phyloP scores from a whole-genome alignment of 2,797 vertebrate genomes.

The Muraenolepis orangiensis region DNA sequence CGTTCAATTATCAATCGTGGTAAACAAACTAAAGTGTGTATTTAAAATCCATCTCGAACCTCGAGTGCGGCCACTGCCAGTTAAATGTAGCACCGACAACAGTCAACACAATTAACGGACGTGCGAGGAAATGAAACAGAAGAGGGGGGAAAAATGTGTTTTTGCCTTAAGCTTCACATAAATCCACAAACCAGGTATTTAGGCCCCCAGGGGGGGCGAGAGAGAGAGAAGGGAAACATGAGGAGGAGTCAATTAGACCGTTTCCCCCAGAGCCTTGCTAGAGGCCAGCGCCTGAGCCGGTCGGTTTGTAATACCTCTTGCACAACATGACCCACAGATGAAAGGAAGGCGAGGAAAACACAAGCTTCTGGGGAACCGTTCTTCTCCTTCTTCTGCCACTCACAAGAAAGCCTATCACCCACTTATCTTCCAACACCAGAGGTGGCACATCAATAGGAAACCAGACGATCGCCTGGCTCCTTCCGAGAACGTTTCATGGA shows the following conservation, averaged over 20 bases:
- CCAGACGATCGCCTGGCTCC: neutral
- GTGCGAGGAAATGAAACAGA: neutral
- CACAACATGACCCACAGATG: neutral
- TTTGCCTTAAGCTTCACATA: neutral
- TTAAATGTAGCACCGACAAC: neutral
- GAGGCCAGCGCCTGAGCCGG: neutral
- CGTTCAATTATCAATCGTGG: neutral
- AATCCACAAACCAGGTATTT: neutral
- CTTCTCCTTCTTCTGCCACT: neutral
- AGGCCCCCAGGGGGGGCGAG: neutral
- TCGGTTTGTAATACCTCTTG: conserved; percentile 2
- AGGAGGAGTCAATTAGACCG: neutral
- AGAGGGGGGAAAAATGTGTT: neutral
- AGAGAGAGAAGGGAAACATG: neutral
- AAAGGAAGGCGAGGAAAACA: neutral
- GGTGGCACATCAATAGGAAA: neutral
- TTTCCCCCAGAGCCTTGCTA: neutral
- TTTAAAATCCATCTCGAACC: neutral
- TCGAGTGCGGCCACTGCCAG: neutral
- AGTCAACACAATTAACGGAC: neutral
- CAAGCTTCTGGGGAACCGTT: neutral
- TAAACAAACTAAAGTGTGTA: neutral
- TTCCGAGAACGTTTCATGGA: neutral
- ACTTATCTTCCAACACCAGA: conserved; percentile 12
- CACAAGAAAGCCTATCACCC: conserved; percentile 10